Evolutionary conservation across 1,140 invertebrate genomes (phyloP), one percentile per base, ranked within the genome.

Genomic region (Muscidifurax raptorellus): DNA sequence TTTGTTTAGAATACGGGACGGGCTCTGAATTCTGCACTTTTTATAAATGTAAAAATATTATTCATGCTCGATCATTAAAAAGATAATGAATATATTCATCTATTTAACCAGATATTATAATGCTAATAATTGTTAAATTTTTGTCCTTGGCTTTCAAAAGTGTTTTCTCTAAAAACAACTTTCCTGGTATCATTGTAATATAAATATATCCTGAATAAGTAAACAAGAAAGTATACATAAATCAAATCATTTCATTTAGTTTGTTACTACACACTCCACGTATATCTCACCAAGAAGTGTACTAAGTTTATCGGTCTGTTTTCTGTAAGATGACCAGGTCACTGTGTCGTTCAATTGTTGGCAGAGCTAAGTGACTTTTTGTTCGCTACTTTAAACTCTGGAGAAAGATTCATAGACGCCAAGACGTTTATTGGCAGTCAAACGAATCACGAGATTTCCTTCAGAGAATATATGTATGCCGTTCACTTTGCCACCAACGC

Each of bases 241-340:
- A 40, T 67, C 25, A 67, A 67, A 67, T 30, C 67, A 30, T 69
- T 27, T 69, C 52, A 6, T 59, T 18, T 18, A n/a, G 18, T 18
- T n/a, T 18, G 18, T n/a, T 59, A n/a, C 18, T 59, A 59, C n/a
- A 7, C 22, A 22, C 5, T 22, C 18, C 22, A 59, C 52, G 52
- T 59, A n/a, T n/a, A 69, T 28, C 15, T 1, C 30, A n/a, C 13
- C 27, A 27, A 30, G 28, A 36, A 18, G 12, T 74, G 18, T 40
- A 32, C 2, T 28, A 28, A 72, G 18, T 69, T 69, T 69, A 69
- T 69, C 28, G 28, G 67, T 69, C 28, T 69, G 67, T 69, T 69
- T 69, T 69, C 67, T 40, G 71, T 40, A n/a, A 59, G 52, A 59
- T 69, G 74, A 76, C 36, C 74, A 76, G 74, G 74, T 40, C 74